Evolutionary conservation across 2,113 vertebrate genomes (phyloP).

Genomic region (Heteronetta atricapilla): DNA sequence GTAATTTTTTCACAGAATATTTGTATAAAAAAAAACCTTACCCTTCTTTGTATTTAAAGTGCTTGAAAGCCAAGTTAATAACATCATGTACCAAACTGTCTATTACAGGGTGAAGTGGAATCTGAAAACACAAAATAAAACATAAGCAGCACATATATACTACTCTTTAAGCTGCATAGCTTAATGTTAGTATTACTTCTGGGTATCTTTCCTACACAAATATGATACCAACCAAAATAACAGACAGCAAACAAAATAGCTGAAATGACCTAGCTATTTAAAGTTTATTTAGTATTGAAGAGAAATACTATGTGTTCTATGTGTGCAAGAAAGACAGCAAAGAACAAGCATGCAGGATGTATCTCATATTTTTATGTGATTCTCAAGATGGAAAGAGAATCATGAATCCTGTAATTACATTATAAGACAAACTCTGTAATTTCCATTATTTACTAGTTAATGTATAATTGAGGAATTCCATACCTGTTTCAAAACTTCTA

Average conservation of each 20-base stretch:
- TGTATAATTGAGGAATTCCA: constrained; percentile 37
- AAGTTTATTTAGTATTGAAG: background rate
- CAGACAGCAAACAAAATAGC: background rate
- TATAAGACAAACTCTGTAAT: background rate
- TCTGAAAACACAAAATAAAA: constrained; percentile 79
- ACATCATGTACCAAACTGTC: constrained; percentile 97
- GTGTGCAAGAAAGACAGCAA: background rate
- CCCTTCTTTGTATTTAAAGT: constrained; percentile 99
- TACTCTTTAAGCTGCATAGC: background rate
- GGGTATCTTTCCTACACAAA: background rate
- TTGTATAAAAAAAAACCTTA: constrained; percentile 71
- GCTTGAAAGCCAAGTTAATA: constrained; percentile 97
- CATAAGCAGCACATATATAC: background rate
- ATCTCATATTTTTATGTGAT: background rate
- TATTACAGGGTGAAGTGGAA: constrained; percentile 95
- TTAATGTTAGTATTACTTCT: background rate
- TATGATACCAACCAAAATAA: background rate
- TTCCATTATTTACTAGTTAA: background rate
- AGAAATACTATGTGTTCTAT: background rate
- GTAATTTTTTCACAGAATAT: background rate
- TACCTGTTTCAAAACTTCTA: constrained; percentile 99
- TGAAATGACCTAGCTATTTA: background rate
- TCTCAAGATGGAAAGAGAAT: background rate
- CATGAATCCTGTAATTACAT: background rate
- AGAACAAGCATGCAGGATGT: background rate